A percentile compares a stretch with the other conserved stretches of the same genome.
Conservation (phyloP, 2,888 invertebrate genomes). For the Lymantria monacha region DNA sequence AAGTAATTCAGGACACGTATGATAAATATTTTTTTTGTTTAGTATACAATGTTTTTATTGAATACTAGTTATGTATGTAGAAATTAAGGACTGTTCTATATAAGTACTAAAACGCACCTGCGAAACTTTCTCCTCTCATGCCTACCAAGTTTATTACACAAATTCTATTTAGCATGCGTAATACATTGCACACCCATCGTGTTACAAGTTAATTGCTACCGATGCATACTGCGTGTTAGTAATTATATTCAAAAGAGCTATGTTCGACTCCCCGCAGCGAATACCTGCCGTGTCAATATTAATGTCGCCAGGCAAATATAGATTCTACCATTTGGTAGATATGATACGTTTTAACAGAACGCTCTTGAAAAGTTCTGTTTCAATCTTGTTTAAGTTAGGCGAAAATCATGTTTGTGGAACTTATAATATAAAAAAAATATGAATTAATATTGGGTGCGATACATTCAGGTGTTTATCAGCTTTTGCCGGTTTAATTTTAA, state of each 20-base stretch:
- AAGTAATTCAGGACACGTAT: too few species aligned
- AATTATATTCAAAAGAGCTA: slow-evolving; percentile 27
- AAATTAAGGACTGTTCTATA: neutral
- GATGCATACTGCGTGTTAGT: slow-evolving; percentile 25
- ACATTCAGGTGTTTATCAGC: neutral
- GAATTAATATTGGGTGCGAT: neutral
- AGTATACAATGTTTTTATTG: too few species aligned
- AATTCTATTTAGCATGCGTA: slow-evolving; percentile 1
- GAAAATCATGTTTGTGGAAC: neutral
- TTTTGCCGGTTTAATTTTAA: too few species aligned
- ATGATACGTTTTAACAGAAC: neutral
- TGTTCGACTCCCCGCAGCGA: slow-evolving; percentile 20
- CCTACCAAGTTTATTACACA: neutral
- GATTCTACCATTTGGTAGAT: neutral
- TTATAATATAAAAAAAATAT: neutral
- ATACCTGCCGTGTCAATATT: slow-evolving; percentile 9
- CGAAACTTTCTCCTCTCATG: neutral
- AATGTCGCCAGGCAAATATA: neutral
- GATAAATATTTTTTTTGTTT: too few species aligned
- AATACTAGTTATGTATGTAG: too few species aligned
- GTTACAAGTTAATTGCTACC: slow-evolving; percentile 37
- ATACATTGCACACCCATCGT: slow-evolving; percentile 8
- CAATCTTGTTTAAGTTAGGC: neutral
- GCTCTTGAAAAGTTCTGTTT: neutral
- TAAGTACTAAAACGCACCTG: neutral